These are phyloP conservation scores for Orthosia gracilis DNA, from an alignment of 2,888 invertebrate species.

Conservation along the genomic window DNA sequence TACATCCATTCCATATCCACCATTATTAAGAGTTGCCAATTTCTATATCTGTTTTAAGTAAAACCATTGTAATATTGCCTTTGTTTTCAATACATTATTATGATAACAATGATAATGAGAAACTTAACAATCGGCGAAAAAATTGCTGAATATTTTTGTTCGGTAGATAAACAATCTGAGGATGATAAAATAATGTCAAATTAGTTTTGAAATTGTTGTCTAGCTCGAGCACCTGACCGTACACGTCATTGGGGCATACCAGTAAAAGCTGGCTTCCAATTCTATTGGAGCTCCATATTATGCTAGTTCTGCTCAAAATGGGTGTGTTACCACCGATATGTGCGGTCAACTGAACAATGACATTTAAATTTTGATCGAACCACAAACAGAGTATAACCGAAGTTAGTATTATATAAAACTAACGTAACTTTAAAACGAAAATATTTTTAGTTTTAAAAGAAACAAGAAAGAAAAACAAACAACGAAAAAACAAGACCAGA, in stretches of 20 bases:
- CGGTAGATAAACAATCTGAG: neutral
- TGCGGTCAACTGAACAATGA: neutral
- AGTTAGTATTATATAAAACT: neutral
- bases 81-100: constrained; percentile 20
- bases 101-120: constrained; percentile 7
- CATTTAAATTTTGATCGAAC: neutral
- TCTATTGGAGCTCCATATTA: neutral
- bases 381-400: neutral
- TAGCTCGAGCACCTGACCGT: neutral
- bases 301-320: neutral
- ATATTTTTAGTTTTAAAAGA: no score
- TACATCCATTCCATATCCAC: neutral
- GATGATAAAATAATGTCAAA: neutral
- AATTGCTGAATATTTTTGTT: constrained; percentile 14
- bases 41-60: constrained; percentile 23
- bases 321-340: neutral
- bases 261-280: neutral
- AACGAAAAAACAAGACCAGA: no score
- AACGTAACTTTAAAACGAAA: no score
- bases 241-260: neutral
- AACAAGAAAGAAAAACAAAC: no score
- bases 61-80: constrained; percentile 29
- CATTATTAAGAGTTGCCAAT: constrained; percentile 7
- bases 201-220: neutral
- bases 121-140: constrained; percentile 18